phyloP scores from a whole-genome alignment of 2,797 vertebrate species.

The Rhabdomys pumilio region DNA sequence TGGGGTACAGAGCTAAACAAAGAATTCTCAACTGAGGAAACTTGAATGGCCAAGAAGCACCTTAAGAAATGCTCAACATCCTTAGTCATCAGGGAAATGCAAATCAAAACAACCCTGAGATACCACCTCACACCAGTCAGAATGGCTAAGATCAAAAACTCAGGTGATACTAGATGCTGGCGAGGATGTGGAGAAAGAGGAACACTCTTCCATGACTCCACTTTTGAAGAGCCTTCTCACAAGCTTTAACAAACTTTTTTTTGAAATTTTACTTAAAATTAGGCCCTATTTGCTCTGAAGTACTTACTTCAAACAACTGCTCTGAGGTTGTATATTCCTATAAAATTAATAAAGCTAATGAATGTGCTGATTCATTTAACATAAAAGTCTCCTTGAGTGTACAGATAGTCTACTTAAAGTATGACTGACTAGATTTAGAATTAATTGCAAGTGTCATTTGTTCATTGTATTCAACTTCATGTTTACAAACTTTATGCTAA shows the following conservation, averaged over 20 bases:
- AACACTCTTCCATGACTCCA: not conserved
- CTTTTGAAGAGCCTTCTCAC: not conserved
- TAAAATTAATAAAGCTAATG: conserved; percentile 37
- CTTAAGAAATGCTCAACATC: too few relatives aligned
- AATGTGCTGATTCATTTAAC: not conserved
- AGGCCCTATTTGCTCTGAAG: not conserved
- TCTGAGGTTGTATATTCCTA: conserved; percentile 47
- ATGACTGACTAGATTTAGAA: not conserved
- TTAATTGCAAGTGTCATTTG: not conserved
- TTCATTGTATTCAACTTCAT: conserved; percentile 30
- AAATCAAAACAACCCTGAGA: too few relatives aligned
- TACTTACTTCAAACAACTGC: conserved; percentile 50
- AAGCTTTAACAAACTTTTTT: not conserved
- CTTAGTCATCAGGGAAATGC: too few relatives aligned
- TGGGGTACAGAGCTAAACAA: too few relatives aligned
- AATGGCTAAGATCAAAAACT: too few relatives aligned
- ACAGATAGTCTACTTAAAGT: conserved; percentile 36
- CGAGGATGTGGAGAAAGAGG: too few relatives aligned
- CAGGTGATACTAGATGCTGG: too few relatives aligned
- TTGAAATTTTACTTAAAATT: conserved; percentile 62
- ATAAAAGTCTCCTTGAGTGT: not conserved
- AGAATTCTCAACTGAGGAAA: too few relatives aligned
- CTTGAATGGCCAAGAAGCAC: too few relatives aligned
- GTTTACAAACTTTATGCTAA: conserved; percentile 17
- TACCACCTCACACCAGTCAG: too few relatives aligned